Conservation (phyloP, 2,113 vertebrate species). For the Myanophis thanlyinensis region DNA sequence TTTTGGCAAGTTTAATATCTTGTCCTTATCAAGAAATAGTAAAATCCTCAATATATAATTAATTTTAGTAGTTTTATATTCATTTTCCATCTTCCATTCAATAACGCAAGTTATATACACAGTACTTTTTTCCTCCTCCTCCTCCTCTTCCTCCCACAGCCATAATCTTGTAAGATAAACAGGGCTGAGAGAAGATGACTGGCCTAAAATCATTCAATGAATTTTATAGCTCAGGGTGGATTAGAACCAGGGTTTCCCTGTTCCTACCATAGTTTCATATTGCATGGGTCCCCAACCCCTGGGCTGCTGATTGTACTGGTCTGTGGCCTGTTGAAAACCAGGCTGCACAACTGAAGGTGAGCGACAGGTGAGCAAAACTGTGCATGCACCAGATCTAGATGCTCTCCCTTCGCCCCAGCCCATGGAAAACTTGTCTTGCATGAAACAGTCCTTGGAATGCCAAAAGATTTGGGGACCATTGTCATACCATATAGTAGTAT, state of each 20-base stretch:
- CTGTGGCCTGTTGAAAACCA: too few relatives aligned
- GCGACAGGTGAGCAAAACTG: too few relatives aligned
- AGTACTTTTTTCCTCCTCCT: background rate
- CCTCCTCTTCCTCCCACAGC: background rate
- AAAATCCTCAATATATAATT: constrained; percentile 14
- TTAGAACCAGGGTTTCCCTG: background rate
- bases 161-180: background rate
- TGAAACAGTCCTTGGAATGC: background rate
- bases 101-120: background rate
- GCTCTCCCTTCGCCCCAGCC: too few relatives aligned
- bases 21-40: background rate
- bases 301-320: too few relatives aligned
- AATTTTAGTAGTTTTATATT: background rate
- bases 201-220: background rate
- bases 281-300: background rate
- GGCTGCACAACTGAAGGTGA: too few relatives aligned
- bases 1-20: background rate
- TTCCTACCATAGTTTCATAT: background rate
- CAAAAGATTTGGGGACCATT: background rate
- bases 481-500: background rate
- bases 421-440: background rate
- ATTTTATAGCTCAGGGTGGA: background rate
- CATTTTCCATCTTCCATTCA: background rate
- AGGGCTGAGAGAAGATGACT: background rate
- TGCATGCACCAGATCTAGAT: too few relatives aligned